Conservation (phyloP, 2,888 invertebrate species). For the Anodontia alba region DNA sequence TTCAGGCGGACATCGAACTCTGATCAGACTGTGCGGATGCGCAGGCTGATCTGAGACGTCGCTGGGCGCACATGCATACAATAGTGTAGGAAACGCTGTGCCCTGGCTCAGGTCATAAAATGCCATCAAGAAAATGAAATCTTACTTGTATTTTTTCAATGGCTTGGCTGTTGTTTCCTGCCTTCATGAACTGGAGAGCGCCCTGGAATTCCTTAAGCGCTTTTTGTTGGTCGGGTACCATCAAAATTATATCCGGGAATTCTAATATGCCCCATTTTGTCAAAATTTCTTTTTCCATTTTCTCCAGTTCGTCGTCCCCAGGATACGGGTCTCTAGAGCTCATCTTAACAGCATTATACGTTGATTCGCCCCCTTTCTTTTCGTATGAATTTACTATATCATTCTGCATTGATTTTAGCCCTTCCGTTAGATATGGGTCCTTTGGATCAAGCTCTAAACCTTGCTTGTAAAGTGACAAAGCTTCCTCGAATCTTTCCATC, state of each 20-base stretch:
- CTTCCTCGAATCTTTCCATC: constrained; percentile 60
- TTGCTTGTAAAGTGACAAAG: constrained; percentile 52
- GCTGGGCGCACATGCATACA: too few species aligned
- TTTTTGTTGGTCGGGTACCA: constrained; percentile 33
- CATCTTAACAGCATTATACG: constrained; percentile 65
- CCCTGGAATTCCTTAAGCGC: constrained; percentile 56
- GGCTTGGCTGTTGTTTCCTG: constrained; percentile 50
- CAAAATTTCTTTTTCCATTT: constrained; percentile 63
- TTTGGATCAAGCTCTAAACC: constrained; percentile 66
- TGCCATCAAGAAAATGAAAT: too few species aligned
- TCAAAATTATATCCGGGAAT: constrained; percentile 47
- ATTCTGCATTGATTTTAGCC: constrained; percentile 60
- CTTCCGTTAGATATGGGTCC: constrained; percentile 55
- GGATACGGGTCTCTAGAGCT: constrained; percentile 69
- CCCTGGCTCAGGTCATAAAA: too few species aligned
- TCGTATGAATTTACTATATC: constrained; percentile 55
- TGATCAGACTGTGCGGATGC: too few species aligned
- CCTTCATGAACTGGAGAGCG: constrained; percentile 56
- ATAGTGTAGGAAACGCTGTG: too few species aligned
- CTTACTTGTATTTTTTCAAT: constrained; percentile 50
- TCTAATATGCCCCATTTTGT: constrained; percentile 58
- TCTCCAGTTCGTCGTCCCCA: constrained; percentile 62
- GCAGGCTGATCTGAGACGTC: too few species aligned
- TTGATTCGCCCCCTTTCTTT: constrained; percentile 34
- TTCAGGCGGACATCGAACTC: too few species aligned